Evolutionary conservation across 1,140 invertebrate species (phyloP).

Genomic region (Drosophila gunungcola): DNA sequence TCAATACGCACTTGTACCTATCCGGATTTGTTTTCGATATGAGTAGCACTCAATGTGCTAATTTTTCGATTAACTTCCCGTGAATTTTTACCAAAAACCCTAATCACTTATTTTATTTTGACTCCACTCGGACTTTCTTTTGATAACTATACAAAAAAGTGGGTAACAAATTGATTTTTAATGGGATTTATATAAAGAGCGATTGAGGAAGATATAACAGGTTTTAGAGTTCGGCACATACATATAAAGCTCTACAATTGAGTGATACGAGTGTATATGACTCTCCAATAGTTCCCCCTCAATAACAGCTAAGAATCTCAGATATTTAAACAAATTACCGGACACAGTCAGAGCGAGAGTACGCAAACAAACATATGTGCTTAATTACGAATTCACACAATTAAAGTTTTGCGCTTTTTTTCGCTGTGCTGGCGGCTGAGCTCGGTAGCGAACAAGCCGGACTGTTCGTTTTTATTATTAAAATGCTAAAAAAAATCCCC

Average conservation of each 20-base stretch:
- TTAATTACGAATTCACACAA: slow-evolving; percentile 71
- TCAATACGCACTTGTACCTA: slow-evolving; percentile 3
- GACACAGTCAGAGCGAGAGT: slow-evolving; percentile 10
- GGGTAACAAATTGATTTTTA: slow-evolving; percentile 9
- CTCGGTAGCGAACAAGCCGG: slow-evolving; percentile 19
- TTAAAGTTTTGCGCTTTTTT: slow-evolving; percentile 44
- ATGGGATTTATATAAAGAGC: slow-evolving; percentile 28
- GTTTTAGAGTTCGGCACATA: slow-evolving; percentile 11
- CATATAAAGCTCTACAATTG: slow-evolving; percentile 11
- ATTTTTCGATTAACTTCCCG: slow-evolving; percentile 2
- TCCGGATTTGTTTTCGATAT: not conserved
- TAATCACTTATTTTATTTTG: slow-evolving; percentile 10
- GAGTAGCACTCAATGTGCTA: slow-evolving; percentile 16
- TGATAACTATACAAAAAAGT: slow-evolving; percentile 4
- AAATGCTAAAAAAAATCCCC: slow-evolving; percentile 59
- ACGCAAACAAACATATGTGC: slow-evolving; percentile 22
- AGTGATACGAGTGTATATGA: slow-evolving; percentile 2
- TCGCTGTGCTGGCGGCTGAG: slow-evolving; percentile 15
- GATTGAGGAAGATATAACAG: slow-evolving; percentile 34
- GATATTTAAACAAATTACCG: slow-evolving; percentile 29
- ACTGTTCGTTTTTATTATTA: slow-evolving; percentile 41
- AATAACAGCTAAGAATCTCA: slow-evolving; percentile 32
- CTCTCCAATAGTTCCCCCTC: slow-evolving; percentile 8
- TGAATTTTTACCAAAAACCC: slow-evolving; percentile 5
- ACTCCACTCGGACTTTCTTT: not conserved